These are phyloP conservation scores for Carassius carassius DNA, from an alignment of 2,113 vertebrate species.

Conservation along the genomic window DNA sequence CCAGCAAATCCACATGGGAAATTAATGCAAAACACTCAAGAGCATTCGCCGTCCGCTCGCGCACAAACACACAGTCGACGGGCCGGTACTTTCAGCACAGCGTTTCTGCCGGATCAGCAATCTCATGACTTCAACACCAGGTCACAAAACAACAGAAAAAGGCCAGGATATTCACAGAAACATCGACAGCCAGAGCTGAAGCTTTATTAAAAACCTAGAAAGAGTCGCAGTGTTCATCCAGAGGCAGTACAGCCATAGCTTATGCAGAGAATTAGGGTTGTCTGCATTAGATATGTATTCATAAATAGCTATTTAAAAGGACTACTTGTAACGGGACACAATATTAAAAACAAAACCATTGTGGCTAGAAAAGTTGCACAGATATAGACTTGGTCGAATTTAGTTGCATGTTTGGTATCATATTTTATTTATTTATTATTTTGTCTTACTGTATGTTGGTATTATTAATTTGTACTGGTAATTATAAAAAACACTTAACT, in stretches of 20 bases:
- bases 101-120: constrained; percentile 2
- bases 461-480: too few species aligned
- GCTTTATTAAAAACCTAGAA: not conserved
- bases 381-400: not conserved
- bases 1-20: constrained; percentile 7
- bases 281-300: not conserved
- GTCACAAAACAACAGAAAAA: not conserved
- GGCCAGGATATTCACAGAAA: not conserved
- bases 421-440: too few species aligned
- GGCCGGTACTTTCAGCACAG: not conserved
- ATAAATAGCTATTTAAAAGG: not conserved
- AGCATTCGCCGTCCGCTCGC: not conserved
- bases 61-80: not conserved
- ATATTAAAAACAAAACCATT: not conserved
- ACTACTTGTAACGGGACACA: not conserved
- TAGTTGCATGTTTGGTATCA: not conserved
- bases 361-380: not conserved
- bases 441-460: too few species aligned
- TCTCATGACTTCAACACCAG: not conserved
- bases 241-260: not conserved
- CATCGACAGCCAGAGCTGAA: not conserved
- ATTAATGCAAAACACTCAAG: not conserved
- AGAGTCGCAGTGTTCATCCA: not conserved
- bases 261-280: not conserved
- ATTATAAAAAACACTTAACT: too few species aligned